phyloP scores from a whole-genome alignment of 2,797 vertebrate species.

The Ficedula albicollis region DNA sequence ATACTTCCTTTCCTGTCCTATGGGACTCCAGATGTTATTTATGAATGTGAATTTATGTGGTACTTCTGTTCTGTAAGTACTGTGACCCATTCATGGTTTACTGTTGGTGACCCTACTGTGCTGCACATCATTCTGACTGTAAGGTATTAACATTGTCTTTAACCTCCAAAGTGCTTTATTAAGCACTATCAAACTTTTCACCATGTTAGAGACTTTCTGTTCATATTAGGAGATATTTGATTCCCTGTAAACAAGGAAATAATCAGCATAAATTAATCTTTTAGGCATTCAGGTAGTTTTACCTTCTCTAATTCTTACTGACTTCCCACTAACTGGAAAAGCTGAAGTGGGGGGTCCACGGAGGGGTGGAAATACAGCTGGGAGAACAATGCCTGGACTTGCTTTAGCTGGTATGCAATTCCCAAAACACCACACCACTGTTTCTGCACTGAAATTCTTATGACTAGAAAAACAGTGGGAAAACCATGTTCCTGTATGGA shows the following conservation, averaged over 20 bases:
- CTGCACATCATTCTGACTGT: background rate
- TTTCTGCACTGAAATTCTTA: conserved; percentile 1
- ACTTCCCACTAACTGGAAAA: conserved; percentile 14
- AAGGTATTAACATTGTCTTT: background rate
- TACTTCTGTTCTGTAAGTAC: background rate
- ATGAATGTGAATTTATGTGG: background rate
- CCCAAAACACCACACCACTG: background rate
- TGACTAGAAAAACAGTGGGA: conserved; percentile 19
- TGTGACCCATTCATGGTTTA: background rate
- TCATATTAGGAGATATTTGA: background rate
- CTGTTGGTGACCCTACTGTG: background rate
- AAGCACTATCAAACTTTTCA: background rate
- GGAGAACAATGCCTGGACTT: conserved; percentile 34
- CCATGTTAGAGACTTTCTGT: background rate
- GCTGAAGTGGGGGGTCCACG: background rate
- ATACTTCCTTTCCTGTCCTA: background rate
- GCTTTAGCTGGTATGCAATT: conserved; percentile 23
- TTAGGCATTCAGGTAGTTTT: background rate
- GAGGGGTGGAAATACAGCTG: background rate
- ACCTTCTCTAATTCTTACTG: background rate
- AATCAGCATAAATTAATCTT: background rate
- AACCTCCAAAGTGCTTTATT: background rate
- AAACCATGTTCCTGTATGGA: background rate
- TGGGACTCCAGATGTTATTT: background rate
- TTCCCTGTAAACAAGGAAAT: background rate